Conservation (phyloP, 2,797 vertebrate genomes). For the Chaunax sp. region DNA sequence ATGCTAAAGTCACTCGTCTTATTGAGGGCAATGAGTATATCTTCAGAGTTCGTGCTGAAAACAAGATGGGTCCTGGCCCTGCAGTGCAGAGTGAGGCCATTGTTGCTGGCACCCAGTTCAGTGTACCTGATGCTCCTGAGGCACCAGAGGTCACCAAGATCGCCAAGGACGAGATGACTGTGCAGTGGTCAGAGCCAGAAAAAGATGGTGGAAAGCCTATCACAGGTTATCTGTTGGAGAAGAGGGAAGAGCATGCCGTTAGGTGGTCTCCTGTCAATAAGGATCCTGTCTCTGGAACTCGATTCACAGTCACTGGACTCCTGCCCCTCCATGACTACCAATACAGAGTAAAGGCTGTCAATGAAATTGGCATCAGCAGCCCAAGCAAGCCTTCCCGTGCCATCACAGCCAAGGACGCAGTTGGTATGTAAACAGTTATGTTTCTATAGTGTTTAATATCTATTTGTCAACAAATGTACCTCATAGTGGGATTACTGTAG, state of each 20-base stretch:
- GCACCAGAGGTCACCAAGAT: constrained; percentile 94
- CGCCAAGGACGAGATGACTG: constrained; percentile 95
- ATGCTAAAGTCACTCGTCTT: constrained; percentile 91
- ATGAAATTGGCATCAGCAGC: constrained; percentile 94
- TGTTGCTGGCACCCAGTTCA: constrained; percentile 93
- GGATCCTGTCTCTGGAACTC: constrained; percentile 87
- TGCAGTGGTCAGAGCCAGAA: constrained; percentile 94
- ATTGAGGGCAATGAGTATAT: constrained; percentile 97
- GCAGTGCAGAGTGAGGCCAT: constrained; percentile 93
- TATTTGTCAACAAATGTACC: background rate
- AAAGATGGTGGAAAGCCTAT: constrained; percentile 96
- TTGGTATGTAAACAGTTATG: constrained; percentile 85
- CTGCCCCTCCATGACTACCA: constrained; percentile 96
- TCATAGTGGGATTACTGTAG: background rate
- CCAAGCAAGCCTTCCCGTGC: constrained; percentile 94
- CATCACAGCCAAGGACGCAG: constrained; percentile 91
- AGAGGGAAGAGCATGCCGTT: constrained; percentile 91
- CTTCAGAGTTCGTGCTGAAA: constrained; percentile 97
- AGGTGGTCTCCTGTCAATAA: constrained; percentile 96
- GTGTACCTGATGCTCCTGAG: constrained; percentile 91
- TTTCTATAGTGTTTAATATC: background rate
- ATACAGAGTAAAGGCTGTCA: constrained; percentile 97
- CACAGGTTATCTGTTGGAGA: constrained; percentile 95
- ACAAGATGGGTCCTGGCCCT: constrained; percentile 98
- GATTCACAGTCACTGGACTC: constrained; percentile 92